These are phyloP conservation scores for Leptopilina drosophilae DNA, from an alignment of 2,888 invertebrate genomes.

Conservation along the genomic window DNA sequence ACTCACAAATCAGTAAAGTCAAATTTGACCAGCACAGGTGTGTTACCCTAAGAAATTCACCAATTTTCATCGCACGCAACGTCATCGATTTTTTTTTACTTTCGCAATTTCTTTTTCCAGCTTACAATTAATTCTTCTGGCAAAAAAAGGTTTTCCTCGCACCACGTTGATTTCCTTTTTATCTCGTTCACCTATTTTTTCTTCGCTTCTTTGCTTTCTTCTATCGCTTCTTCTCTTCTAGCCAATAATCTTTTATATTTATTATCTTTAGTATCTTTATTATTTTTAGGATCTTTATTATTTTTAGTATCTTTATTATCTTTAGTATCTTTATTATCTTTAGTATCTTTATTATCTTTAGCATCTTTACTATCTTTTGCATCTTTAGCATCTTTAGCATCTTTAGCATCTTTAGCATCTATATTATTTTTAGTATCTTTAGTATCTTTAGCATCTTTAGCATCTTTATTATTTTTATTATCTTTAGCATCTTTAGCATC, in stretches of 20 bases:
- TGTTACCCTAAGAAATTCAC: slow-evolving; percentile 10
- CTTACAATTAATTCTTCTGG: slow-evolving; percentile 65
- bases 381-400: slow-evolving; percentile 43
- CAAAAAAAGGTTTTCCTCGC: slow-evolving; percentile 62
- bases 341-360: too few species aligned
- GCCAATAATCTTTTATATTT: not conserved
- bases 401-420: slow-evolving; percentile 42
- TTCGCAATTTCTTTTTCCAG: slow-evolving; percentile 67
- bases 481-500: too few species aligned
- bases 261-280: too few species aligned
- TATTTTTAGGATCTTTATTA: too few species aligned
- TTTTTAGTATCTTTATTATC: too few species aligned
- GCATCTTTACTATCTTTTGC: too few species aligned
- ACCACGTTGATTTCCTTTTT: slow-evolving; percentile 61
- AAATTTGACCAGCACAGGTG: slow-evolving; percentile 58
- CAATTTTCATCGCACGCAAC: slow-evolving; percentile 1
- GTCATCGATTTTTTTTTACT: slow-evolving; percentile 55
- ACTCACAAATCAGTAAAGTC: slow-evolving; percentile 81
- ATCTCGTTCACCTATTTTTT: slow-evolving; percentile 60
- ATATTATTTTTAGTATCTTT: too few species aligned
- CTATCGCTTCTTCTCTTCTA: slow-evolving; percentile 45
- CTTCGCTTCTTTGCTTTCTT: slow-evolving; percentile 34
- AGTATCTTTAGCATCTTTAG: too few species aligned
- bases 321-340: too few species aligned
- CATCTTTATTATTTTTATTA: too few species aligned